Base-by-base conservation (phyloP, 2,888 invertebrate genomes). In the Limnephilus lunatus region DNA sequence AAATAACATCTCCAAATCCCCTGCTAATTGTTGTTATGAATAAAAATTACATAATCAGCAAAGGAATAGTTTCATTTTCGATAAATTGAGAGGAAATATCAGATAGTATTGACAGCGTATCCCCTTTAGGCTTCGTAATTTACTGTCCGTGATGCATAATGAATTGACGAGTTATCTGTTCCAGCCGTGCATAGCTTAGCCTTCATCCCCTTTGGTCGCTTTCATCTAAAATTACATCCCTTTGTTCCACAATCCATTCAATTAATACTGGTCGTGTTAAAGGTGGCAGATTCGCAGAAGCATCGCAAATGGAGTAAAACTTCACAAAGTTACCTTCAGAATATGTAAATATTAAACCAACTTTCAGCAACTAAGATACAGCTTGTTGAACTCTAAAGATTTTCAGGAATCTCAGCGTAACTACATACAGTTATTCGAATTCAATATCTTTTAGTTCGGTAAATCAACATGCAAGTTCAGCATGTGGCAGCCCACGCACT, bases 241-340 rank as follows among this genome's bases (percentile, higher is more conserved):
- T 88, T 92, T 90, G 92, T 90, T 92, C 82, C 82, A 68, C 83
- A 82, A 92, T 90, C 90, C 90, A 92, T 90, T 48, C 87, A 92
- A 92, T 92, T 90, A 92, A 90, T 85, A 35, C 83, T 30, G 86
- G 48, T 30, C 86, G 9, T n/a, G 32, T 15, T 82, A 82, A 82
- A 15, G 32, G 82, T 82, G 82, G 4, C 86, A 25, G 35, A 31
- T 25, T 32, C 83, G 2, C 83, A 39, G 86, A 87, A 35, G 44
- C 53, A 68, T 31, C 32, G 32, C 31, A 88, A 88, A 88, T 68
- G 80, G 35, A 88, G 80, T n/a, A 35, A 68, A 9, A 68, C 68
- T 68, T 68, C 68, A n/a, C 68, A 25, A 68, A 68, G 68, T 68
- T 68, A n/a, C 25, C 68, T 68, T 25, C 7, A 25, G 25, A 68